phyloP scores from a whole-genome alignment of 2,888 invertebrate genomes.

The Drosophila fungiperda region DNA sequence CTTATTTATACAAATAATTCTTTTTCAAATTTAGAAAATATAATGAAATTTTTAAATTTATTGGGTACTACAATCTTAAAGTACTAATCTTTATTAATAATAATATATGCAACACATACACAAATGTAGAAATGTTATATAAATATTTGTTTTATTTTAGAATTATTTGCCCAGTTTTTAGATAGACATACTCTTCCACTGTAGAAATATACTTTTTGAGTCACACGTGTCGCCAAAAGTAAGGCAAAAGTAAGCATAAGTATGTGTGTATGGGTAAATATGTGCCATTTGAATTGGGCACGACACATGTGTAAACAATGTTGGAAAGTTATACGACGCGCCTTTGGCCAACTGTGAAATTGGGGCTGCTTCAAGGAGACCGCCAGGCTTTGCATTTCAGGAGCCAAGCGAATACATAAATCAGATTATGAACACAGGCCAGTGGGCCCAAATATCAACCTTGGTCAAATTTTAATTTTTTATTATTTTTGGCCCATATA shows the following conservation, averaged over 20 bases:
- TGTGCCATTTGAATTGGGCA: constrained; percentile 18
- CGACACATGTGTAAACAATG: constrained; percentile 41
- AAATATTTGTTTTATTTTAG: neutral
- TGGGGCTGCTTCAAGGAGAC: neutral
- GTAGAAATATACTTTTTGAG: neutral
- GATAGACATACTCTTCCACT: neutral
- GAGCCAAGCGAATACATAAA: neutral
- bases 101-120: neutral
- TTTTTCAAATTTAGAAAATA: too few relatives aligned
- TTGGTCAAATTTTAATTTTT: neutral
- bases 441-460: neutral
- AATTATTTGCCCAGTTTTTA: neutral
- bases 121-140: neutral
- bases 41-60: neutral
- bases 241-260: neutral
- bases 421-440: constrained; percentile 2
- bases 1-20: too few relatives aligned
- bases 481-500: neutral
- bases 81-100: neutral
- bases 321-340: constrained; percentile 24
- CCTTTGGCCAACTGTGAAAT: constrained; percentile 2
- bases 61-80: neutral
- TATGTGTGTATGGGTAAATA: neutral
- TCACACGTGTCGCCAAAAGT: too few relatives aligned
- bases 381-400: too few relatives aligned